phyloP scores from a whole-genome alignment of 1,140 invertebrate species.

The Pinna nobilis region DNA sequence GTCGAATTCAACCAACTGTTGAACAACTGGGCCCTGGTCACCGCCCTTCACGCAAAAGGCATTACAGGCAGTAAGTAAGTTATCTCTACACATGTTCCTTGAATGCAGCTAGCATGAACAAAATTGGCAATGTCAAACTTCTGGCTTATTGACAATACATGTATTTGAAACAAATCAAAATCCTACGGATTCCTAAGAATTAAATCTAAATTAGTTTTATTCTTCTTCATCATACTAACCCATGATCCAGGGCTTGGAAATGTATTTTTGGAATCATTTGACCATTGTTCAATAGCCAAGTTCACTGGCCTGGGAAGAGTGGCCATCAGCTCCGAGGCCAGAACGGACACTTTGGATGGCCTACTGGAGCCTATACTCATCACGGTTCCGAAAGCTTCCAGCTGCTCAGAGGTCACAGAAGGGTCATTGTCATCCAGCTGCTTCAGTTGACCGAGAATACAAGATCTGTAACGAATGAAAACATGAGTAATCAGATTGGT shows the following conservation, averaged over 20 bases:
- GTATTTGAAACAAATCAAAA: background rate
- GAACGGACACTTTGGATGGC: slow-evolving; percentile 75
- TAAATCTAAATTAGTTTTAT: background rate
- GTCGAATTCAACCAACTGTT: no score
- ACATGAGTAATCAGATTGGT: no score
- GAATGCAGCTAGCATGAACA: no score
- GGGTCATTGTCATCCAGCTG: slow-evolving; percentile 50
- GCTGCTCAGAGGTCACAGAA: slow-evolving; percentile 53
- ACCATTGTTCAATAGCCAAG: slow-evolving; percentile 82
- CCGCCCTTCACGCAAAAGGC: no score
- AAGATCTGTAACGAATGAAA: slow-evolving; percentile 66
- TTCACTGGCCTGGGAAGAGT: slow-evolving; percentile 79
- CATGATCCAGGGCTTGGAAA: slow-evolving; percentile 75
- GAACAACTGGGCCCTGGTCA: no score
- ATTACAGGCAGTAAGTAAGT: no score
- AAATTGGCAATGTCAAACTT: no score
- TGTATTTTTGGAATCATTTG: slow-evolving; percentile 75
- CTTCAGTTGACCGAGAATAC: slow-evolving; percentile 76
- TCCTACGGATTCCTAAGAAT: background rate
- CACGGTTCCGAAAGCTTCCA: slow-evolving; percentile 76
- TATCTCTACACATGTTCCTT: no score
- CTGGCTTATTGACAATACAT: no score
- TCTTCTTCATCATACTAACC: slow-evolving; percentile 70
- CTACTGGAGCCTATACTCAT: slow-evolving; percentile 79
- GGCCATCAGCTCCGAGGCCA: slow-evolving; percentile 78